phyloP scores from a whole-genome alignment of 2,797 vertebrate species.

The Dicrostonyx torquatus region DNA sequence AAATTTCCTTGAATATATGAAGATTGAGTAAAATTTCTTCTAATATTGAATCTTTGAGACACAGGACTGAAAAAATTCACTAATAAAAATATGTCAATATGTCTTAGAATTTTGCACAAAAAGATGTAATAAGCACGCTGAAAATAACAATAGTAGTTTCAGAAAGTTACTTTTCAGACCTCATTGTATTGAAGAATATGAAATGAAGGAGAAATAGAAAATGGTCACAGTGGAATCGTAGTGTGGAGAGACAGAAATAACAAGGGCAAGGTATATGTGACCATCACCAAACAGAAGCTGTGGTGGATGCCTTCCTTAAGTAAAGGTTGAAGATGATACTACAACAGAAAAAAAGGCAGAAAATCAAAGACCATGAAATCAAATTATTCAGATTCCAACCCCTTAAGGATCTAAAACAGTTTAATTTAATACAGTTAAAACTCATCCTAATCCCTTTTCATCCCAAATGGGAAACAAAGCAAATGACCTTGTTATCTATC shows the following conservation, averaged over 20 bases:
- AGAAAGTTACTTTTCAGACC: neutral
- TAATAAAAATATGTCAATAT: neutral
- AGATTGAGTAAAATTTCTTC: neutral
- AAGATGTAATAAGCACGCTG: neutral
- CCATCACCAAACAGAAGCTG: neutral
- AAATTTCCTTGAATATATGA: neutral
- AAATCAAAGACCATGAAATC: slow-evolving; percentile 51
- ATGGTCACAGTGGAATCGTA: neutral
- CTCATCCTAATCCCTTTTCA: slow-evolving; percentile 28
- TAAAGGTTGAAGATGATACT: neutral
- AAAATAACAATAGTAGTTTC: neutral
- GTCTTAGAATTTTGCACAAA: neutral
- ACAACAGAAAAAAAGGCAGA: slow-evolving; percentile 24
- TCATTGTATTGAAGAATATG: neutral
- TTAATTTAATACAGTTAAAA: slow-evolving; percentile 70
- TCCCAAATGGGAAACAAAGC: slow-evolving; percentile 54
- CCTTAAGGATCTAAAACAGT: slow-evolving; percentile 49
- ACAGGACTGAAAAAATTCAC: neutral
- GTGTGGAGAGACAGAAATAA: neutral
- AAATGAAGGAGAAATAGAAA: neutral
- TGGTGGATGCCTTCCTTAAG: neutral
- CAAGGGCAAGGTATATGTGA: neutral
- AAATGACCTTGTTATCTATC: slow-evolving; percentile 51
- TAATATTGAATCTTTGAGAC: neutral
- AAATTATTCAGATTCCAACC: slow-evolving; percentile 36